phyloP scores from a whole-genome alignment of 2,113 vertebrate genomes.

The Pipra filicauda region DNA sequence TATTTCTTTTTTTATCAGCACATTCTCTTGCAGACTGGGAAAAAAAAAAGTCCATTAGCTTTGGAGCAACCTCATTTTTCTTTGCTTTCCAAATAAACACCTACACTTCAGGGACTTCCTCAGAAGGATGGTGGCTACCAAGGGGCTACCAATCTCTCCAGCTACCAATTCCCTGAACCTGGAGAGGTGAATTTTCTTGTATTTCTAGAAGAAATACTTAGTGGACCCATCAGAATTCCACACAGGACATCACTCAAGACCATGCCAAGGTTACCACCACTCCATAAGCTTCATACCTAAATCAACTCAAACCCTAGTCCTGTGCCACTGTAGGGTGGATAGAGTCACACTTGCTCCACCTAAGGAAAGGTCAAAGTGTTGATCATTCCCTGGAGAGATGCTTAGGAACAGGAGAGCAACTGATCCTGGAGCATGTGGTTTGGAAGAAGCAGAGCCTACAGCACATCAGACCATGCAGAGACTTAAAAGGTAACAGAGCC shows the following conservation, averaged over 20 bases:
- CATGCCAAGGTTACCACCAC: accelerated
- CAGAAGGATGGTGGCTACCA: background rate
- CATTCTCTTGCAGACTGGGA: conserved; percentile 37
- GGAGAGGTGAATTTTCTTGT: background rate
- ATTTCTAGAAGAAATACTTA: background rate
- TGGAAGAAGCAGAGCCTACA: background rate
- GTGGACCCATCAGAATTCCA: background rate
- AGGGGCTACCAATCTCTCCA: background rate
- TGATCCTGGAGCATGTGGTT: background rate
- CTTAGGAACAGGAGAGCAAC: background rate
- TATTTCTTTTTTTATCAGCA: conserved; percentile 62
- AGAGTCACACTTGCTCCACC: background rate
- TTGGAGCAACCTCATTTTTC: conserved; percentile 70
- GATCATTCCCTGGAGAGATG: background rate
- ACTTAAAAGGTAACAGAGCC: background rate
- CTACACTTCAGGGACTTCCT: conserved; percentile 9
- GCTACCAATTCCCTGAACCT: background rate
- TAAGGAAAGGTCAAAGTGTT: background rate
- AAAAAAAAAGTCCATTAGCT: conserved; percentile 53
- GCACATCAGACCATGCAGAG: background rate
- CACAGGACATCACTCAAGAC: accelerated
- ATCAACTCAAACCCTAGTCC: background rate
- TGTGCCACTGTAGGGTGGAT: background rate
- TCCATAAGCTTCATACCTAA: background rate
- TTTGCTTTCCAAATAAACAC: conserved; percentile 68